These are phyloP conservation scores for Thymelicus sylvestris DNA, from an alignment of 2,888 invertebrate species.

Conservation along the genomic window DNA sequence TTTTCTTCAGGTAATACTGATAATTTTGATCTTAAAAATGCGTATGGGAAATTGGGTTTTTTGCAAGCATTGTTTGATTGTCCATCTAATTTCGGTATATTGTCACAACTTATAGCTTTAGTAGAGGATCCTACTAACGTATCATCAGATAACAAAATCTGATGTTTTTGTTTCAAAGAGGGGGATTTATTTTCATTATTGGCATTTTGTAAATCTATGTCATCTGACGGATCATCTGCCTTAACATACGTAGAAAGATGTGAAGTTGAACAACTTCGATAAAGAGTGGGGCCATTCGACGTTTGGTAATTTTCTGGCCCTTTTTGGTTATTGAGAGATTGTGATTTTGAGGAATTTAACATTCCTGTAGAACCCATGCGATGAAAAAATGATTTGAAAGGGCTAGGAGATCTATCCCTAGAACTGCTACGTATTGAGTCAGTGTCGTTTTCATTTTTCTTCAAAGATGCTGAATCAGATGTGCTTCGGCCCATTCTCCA, in stretches of 20 bases:
- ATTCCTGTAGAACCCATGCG: constrained; percentile 91
- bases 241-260: constrained; percentile 90
- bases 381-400: constrained; percentile 89
- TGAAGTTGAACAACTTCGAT: constrained; percentile 91
- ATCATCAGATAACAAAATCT: constrained; percentile 64
- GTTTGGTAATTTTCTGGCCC: constrained; percentile 66
- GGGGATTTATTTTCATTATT: constrained; percentile 68
- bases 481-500: constrained; percentile 85
- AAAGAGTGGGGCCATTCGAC: constrained; percentile 83
- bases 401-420: constrained; percentile 86
- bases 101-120: constrained; percentile 90
- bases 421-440: constrained; percentile 79
- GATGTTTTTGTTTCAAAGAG: constrained; percentile 63
- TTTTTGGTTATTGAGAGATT: constrained; percentile 71
- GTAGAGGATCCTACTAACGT: constrained; percentile 75
- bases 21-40: constrained; percentile 90
- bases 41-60: constrained; percentile 90
- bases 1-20: constrained; percentile 92
- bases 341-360: constrained; percentile 86
- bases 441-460: constrained; percentile 71
- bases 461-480: constrained; percentile 76
- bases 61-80: constrained; percentile 78
- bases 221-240: constrained; percentile 92
- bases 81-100: constrained; percentile 86
- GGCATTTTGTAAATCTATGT: constrained; percentile 86